Base-by-base conservation (phyloP, 2,113 vertebrate species). In the Grammomys dolichurus region DNA sequence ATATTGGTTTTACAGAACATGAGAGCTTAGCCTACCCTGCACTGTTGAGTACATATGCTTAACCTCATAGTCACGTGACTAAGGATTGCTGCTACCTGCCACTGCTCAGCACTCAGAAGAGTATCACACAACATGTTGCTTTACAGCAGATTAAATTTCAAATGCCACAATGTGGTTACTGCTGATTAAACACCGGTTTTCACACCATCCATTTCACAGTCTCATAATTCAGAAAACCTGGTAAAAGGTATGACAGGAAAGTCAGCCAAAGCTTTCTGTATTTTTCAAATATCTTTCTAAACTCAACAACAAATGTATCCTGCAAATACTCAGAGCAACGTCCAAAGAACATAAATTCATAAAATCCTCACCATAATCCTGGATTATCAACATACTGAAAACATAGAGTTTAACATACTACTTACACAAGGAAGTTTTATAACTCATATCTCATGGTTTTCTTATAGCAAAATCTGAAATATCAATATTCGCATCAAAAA, bases 1-100 rank as follows among this genome's bases (percentile, higher is more conserved):
- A 22, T 0, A 54, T n/a, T 5, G 33, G 51, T 14, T 31, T 0
- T 26, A 46, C 1, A 3, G 3, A 67, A 58, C 26, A 8, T 36
- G 14, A 65, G 4, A 51, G 22, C 24, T 13, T 76, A 76, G 33
- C 43, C 26, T 24, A 28, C 4, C 67, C 13, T 17, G 26, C 33
- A 67, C 4, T 28, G 33, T n/a, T n/a, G 22, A 28, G 43, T 51
- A 4, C 11, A 48, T 17, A 14, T 7, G 54, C 13, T 51, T 63
- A 28, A 17, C 75, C 14, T 13, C 33, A 26, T 67, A 5, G 17
- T 19, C 16, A 67, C 51, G 7, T 69, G 36, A 6, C 33, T 54
- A 8, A 56, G 28, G 8, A 56, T 3, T 22, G 3, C 22, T 36
- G 22, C 51, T 40, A 2, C 20, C 33, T 58, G 48, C 36, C 51